phyloP scores from a whole-genome alignment of 1,140 invertebrate genomes.

The Drosophila aff. region DNA sequence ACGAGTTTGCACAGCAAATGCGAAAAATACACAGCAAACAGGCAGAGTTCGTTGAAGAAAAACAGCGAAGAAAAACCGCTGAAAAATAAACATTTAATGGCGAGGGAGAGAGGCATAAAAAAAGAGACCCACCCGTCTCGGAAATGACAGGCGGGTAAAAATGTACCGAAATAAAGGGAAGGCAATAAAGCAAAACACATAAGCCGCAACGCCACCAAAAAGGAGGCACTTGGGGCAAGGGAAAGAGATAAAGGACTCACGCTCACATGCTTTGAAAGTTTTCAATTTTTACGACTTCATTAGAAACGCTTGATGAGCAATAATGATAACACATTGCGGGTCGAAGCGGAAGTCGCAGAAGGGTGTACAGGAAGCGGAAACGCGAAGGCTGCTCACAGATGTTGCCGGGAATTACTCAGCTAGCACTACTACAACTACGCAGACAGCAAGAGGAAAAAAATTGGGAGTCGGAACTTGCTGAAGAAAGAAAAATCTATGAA shows the following conservation, averaged over 20 bases:
- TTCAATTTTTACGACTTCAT: slow-evolving; percentile 80
- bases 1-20: slow-evolving; percentile 38
- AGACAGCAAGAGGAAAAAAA: background rate
- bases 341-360: background rate
- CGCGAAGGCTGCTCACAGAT: slow-evolving; percentile 36
- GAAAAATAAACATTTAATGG: slow-evolving; percentile 53
- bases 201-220: slow-evolving; percentile 37
- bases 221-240: slow-evolving; percentile 9
- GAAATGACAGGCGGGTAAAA: slow-evolving; percentile 21
- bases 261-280: slow-evolving; percentile 68
- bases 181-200: slow-evolving; percentile 48
- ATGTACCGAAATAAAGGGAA: slow-evolving; percentile 21
- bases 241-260: slow-evolving; percentile 30
- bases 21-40: slow-evolving; percentile 31
- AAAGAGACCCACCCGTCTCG: slow-evolving; percentile 9
- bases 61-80: slow-evolving; percentile 20
- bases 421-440: slow-evolving; percentile 14
- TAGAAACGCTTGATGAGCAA: slow-evolving; percentile 78
- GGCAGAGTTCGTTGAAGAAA: slow-evolving; percentile 7
- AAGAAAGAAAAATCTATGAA: slow-evolving; percentile 1
- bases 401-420: slow-evolving; percentile 35
- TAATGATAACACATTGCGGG: slow-evolving; percentile 61
- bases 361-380: slow-evolving; percentile 16
- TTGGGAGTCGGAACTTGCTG: background rate
- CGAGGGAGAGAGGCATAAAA: slow-evolving; percentile 8